Evolutionary conservation across 1,140 invertebrate species (phyloP).

Genomic region (Solenopsis invicta): DNA sequence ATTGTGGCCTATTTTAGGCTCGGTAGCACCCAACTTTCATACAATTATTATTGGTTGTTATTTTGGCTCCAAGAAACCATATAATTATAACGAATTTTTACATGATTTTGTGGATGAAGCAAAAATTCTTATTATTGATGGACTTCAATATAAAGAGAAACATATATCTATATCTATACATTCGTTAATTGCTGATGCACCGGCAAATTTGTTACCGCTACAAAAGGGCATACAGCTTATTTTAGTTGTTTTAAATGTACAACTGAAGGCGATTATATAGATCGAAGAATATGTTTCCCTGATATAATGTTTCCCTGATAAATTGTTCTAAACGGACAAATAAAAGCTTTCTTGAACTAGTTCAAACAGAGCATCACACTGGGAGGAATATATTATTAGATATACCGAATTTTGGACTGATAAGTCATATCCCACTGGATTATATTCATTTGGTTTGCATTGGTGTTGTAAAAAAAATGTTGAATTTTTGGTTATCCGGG

Average conservation of each 20-base stretch:
- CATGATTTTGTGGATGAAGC: not conserved
- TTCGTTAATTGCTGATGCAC: not conserved
- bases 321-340: constrained; percentile 22
- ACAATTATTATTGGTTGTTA: not conserved
- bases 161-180: constrained; percentile 9
- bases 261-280: not conserved
- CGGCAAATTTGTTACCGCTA: not conserved
- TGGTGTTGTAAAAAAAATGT: constrained; percentile 14
- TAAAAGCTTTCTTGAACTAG: constrained; percentile 6
- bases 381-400: not conserved
- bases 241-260: not conserved
- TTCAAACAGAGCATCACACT: not conserved
- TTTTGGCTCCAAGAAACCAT: not conserved
- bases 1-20: constrained; percentile 31
- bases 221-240: not conserved
- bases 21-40: not conserved
- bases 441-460: constrained; percentile 25
- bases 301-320: too few species aligned
- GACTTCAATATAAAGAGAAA: not conserved
- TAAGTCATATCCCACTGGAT: constrained; percentile 4
- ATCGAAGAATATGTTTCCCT: not conserved
- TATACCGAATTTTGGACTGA: constrained; percentile 24
- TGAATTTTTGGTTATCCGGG: constrained; percentile 4
- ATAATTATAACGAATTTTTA: not conserved
- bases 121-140: not conserved